Evolutionary conservation across 2,113 vertebrate genomes (phyloP).

Genomic region (Lethenteron reissneri): DNA sequence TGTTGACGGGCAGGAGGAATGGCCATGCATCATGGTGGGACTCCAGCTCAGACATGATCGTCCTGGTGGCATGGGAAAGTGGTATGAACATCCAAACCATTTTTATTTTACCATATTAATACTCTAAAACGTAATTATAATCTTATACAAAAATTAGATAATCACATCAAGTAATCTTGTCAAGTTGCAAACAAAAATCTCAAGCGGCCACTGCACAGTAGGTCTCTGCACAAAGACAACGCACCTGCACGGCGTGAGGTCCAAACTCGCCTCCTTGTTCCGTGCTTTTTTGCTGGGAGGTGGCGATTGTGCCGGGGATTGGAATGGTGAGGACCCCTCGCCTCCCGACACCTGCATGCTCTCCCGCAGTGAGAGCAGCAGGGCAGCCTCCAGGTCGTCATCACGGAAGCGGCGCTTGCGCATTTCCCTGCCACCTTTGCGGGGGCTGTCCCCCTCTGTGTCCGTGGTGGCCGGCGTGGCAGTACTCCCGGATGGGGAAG

Average conservation of each 20-base stretch:
- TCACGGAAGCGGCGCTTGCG: slow-evolving; percentile 4
- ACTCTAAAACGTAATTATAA: too few species aligned
- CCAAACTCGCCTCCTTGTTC: slow-evolving; percentile 3
- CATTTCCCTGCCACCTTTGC: slow-evolving; percentile 5
- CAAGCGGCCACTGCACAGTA: too few species aligned
- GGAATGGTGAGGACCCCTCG: too few species aligned
- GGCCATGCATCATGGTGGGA: slow-evolving; percentile 94
- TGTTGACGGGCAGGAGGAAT: slow-evolving; percentile 88
- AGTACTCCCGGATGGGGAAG: too few species aligned
- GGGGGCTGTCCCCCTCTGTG: neutral
- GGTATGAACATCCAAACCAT: too few species aligned
- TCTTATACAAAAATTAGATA: too few species aligned
- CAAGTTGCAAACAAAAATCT: too few species aligned
- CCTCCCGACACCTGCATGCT: neutral
- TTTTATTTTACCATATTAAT: too few species aligned
- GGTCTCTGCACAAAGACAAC: neutral
- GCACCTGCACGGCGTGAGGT: slow-evolving; percentile 1
- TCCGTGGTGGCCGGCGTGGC: too few species aligned
- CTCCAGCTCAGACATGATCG: slow-evolving; percentile 82
- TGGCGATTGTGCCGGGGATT: neutral
- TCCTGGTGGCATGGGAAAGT: slow-evolving; percentile 22
- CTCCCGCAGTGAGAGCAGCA: slow-evolving; percentile 5
- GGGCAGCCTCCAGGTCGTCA: slow-evolving; percentile 1
- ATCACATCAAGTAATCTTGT: too few species aligned
- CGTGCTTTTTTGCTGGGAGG: slow-evolving; percentile 2